These are phyloP conservation scores for Lutraria lutraria DNA, from an alignment of 2,888 invertebrate species.

Conservation along the genomic window DNA sequence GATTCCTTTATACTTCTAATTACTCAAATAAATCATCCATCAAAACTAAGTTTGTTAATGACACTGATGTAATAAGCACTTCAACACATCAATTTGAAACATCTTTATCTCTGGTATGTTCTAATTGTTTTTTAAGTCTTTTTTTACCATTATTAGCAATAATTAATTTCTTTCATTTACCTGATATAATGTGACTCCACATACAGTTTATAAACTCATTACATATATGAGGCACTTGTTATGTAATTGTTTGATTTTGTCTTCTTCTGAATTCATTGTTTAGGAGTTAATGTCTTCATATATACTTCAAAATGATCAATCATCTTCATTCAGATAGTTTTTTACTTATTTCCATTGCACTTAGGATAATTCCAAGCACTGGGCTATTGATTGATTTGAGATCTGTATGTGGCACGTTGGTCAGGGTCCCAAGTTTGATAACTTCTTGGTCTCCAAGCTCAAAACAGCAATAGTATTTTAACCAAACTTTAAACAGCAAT, in stretches of 20 bases:
- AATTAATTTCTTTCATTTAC: conserved; percentile 1
- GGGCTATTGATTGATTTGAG: no score
- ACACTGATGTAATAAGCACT: not conserved
- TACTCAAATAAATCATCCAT: not conserved
- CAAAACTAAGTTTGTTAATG: conserved; percentile 12
- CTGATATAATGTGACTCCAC: not conserved
- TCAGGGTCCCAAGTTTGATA: no score
- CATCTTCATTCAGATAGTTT: no score
- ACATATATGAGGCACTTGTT: not conserved
- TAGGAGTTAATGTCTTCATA: no score
- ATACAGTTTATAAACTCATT: not conserved
- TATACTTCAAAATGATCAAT: no score
- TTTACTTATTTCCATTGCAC: no score
- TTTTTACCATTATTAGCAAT: not conserved
- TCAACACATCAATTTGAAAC: not conserved
- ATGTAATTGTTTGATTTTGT: not conserved
- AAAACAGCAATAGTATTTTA: no score
- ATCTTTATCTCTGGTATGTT: not conserved
- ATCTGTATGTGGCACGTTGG: no score
- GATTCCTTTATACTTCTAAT: not conserved
- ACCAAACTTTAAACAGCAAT: no score
- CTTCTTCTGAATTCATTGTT: no score
- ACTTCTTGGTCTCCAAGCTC: no score
- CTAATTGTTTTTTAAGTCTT: not conserved
- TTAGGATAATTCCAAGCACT: no score